Evolutionary conservation across 2,113 vertebrate species (phyloP).

Genomic region (Corythaixoides concolor): DNA sequence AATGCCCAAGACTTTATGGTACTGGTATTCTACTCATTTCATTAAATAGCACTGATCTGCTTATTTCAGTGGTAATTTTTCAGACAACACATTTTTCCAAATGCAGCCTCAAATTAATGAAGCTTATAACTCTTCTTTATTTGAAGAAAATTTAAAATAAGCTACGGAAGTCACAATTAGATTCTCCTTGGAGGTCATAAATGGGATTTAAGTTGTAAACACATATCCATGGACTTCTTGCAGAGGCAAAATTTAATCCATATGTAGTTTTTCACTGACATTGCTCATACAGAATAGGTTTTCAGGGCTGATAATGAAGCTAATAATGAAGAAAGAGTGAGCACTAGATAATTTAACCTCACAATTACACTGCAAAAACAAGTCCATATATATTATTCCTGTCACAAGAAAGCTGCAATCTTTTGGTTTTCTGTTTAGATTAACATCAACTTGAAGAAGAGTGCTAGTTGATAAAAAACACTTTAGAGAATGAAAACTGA

Average conservation of each 20-base stretch:
- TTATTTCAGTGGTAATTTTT: neutral
- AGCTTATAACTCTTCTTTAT: neutral
- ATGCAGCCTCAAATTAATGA: neutral
- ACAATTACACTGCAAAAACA: neutral
- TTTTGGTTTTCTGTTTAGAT: neutral
- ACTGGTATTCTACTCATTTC: neutral
- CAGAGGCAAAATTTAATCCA: neutral
- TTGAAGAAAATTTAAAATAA: neutral
- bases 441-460: neutral
- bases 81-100: neutral
- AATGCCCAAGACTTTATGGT: neutral
- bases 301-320: neutral
- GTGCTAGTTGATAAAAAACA: neutral
- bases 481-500: neutral
- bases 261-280: neutral
- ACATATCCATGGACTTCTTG: neutral
- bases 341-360: neutral
- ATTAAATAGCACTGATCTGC: neutral
- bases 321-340: neutral
- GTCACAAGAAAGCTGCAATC: neutral
- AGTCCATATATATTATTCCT: neutral
- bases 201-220: neutral
- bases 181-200: neutral
- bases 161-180: neutral
- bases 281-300: neutral